Evolutionary conservation across 2,113 vertebrate genomes (phyloP).

Genomic region (Cromileptes altivelis): DNA sequence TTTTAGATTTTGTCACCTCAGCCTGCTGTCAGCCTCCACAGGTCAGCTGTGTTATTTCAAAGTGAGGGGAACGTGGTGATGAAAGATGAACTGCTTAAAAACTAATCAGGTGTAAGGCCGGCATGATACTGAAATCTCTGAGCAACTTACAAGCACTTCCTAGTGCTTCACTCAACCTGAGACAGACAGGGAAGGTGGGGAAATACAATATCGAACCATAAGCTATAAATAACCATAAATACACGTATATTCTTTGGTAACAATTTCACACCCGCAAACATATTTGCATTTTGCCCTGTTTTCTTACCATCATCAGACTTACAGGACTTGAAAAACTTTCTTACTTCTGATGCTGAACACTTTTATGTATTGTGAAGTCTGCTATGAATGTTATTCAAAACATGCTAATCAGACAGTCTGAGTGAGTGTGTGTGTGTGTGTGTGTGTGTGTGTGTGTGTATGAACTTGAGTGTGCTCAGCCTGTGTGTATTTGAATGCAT

Average conservation of each 20-base stretch:
- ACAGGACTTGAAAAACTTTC: not conserved
- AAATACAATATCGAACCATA: not conserved
- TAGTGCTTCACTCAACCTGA: not conserved
- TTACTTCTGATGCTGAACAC: not conserved
- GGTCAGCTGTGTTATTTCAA: too few relatives aligned
- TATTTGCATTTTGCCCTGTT: not conserved
- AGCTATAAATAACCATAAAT: not conserved
- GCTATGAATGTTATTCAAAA: constrained; percentile 11
- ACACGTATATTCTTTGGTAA: not conserved
- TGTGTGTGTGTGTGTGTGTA: constrained; percentile 14
- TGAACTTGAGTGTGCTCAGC: constrained; percentile 3
- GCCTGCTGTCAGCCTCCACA: too few relatives aligned
- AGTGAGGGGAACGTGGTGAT: too few relatives aligned
- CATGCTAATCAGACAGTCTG: constrained; percentile 15
- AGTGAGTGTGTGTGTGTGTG: constrained; percentile 11
- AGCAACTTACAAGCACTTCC: not conserved
- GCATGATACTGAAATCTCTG: not conserved
- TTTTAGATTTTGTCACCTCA: too few relatives aligned
- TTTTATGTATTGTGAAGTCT: not conserved
- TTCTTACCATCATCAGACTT: not conserved
- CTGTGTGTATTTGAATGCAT: constrained; percentile 39
- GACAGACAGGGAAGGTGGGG: not conserved
- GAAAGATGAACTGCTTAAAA: too few relatives aligned
- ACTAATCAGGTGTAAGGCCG: too few relatives aligned
- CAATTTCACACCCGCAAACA: not conserved